Conservation (phyloP, 2,797 vertebrate species). For the Platalea minor region DNA sequence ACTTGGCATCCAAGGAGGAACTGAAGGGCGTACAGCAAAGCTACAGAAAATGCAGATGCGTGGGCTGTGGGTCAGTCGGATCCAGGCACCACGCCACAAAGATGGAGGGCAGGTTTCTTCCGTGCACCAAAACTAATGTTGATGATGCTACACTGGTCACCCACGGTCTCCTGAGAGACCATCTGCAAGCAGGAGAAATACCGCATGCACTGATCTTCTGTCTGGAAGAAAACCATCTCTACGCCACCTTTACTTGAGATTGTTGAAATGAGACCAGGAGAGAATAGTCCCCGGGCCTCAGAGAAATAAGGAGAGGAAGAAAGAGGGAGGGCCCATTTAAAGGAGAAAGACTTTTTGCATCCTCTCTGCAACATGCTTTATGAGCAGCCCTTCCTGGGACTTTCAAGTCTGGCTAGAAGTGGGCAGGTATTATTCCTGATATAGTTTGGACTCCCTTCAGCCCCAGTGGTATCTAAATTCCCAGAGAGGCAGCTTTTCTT, state of each 20-base stretch:
- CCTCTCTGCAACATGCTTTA: neutral
- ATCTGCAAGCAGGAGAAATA: neutral
- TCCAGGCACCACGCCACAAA: neutral
- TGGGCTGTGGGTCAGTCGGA: neutral
- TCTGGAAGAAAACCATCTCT: neutral
- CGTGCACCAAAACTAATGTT: neutral
- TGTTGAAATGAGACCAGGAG: neutral
- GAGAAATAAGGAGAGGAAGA: neutral
- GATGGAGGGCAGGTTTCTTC: neutral
- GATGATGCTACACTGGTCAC: neutral
- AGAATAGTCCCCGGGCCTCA: neutral
- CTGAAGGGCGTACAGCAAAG: neutral
- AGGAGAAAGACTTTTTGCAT: neutral
- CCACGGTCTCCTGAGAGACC: neutral
- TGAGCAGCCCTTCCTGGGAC: no score
- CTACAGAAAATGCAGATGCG: neutral
- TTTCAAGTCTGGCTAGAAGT: neutral
- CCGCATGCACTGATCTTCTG: neutral
- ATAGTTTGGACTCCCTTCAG: neutral
- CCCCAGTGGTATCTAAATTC: neutral
- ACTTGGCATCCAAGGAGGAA: neutral
- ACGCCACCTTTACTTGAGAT: neutral
- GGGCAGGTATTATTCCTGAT: neutral
- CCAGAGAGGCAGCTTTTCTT: neutral
- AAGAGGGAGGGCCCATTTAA: neutral